A percentile compares a stretch with the other conserved stretches of the same genome.
Evolutionary conservation across 2,888 invertebrate species (phyloP).

Genomic region (Amaurobius ferox): DNA sequence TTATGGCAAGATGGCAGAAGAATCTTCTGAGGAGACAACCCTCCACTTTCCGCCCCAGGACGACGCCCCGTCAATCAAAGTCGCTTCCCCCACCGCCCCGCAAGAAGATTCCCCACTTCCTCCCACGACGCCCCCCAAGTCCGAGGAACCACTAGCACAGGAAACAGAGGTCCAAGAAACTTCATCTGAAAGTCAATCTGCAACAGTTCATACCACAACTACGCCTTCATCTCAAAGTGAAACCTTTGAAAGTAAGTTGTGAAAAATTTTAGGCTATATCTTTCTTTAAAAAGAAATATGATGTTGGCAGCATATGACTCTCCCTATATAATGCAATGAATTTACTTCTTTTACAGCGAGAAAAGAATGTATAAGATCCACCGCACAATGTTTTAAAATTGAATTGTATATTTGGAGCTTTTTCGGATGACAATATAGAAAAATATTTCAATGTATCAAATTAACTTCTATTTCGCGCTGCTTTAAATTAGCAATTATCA

Average conservation of each 20-base stretch:
- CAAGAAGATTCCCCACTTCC: neutral
- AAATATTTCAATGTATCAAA: no score
- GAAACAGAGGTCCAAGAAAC: neutral
- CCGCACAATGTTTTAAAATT: no score
- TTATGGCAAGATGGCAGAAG: constrained; percentile 52
- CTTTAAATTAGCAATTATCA: no score
- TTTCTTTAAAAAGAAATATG: no score
- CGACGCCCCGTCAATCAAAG: constrained; percentile 48
- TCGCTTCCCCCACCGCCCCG: constrained; percentile 2
- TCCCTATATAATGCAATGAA: no score
- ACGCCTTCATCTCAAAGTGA: constrained; percentile 8
- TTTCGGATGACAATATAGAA: no score
- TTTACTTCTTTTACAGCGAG: no score
- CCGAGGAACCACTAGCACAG: neutral
- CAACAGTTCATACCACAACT: neutral
- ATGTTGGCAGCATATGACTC: no score
- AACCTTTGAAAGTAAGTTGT: constrained; percentile 20
- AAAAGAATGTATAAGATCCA: no score
- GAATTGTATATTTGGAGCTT: no score
- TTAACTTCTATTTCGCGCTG: no score
- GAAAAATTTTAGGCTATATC: no score
- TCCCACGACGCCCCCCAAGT: constrained; percentile 10
- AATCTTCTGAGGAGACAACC: neutral
- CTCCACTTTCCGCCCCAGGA: neutral
- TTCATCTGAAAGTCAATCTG: neutral